These are phyloP conservation scores for Collichthys lucidus DNA, from an alignment of 2,113 vertebrate species.

Conservation along the genomic window DNA sequence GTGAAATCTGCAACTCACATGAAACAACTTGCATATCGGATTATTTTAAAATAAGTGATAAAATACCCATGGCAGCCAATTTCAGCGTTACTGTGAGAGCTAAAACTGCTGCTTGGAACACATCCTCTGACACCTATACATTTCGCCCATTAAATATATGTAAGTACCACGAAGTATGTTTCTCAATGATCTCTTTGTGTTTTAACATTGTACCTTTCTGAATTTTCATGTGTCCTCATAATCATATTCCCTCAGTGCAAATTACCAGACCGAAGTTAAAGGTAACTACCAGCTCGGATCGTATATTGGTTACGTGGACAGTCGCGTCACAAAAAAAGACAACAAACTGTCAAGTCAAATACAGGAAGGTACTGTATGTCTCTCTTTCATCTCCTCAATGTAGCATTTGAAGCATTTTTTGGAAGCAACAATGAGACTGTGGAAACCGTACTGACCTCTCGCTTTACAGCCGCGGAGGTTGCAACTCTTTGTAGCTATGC, in stretches of 20 bases:
- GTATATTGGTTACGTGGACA: constrained; percentile 43
- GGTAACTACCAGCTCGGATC: background rate
- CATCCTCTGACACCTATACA: constrained; percentile 36
- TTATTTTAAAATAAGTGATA: fast-evolving
- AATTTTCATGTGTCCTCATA: background rate
- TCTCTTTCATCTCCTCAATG: background rate
- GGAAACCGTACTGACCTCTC: too few species aligned
- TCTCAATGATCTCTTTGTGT: background rate
- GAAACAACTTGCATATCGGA: constrained; percentile 7
- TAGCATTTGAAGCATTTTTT: background rate
- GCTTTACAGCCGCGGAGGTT: too few species aligned
- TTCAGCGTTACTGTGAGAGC: constrained; percentile 59
- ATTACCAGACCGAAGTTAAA: constrained; percentile 17
- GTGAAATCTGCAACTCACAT: background rate
- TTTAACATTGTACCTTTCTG: background rate
- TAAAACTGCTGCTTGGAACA: constrained; percentile 43
- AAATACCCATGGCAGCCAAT: fast-evolving
- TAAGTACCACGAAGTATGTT: constrained; percentile 49
- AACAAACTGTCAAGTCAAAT: constrained; percentile 62
- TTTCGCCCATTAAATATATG: constrained; percentile 28
- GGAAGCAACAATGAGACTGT: background rate
- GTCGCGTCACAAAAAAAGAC: fast-evolving
- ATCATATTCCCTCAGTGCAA: constrained; percentile 58
- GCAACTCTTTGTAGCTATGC: too few species aligned
- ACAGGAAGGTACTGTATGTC: constrained; percentile 55